Base-by-base conservation (phyloP, 30 jellyfish, hydroid and myxozoan species). In the Hydractinia echinata region DNA sequence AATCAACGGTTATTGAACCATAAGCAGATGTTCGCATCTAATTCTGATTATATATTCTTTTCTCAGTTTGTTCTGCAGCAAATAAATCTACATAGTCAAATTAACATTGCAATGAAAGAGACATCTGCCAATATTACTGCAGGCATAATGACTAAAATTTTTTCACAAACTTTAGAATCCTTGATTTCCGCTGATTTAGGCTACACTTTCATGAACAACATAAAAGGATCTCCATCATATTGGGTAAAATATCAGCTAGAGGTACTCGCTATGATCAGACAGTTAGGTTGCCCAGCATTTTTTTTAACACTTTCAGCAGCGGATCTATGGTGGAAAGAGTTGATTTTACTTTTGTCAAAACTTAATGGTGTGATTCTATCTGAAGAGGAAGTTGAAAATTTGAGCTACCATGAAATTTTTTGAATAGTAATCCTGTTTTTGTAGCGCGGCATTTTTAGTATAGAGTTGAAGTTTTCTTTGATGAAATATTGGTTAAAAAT, bases 241-340 rank as follows among this genome's bases (percentile, higher is more conserved):
- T 70, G 80, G 80, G 49, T 6, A 16, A 44, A 51, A 18, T 70
- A 18, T 51, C 67, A 5, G 14, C 66, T 18, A 5, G 84, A 70
- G 14, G 80, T 70, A 5, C 58, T 70, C 14, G 80, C 80, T 5
- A 70, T 70, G 68, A 56, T 70, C 14, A 70, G 14, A 70, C 80
- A 70, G 58, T 56, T 70, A 18, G 68, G 80, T 4, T 49, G 58
- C 7, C 80, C 80, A 5, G 49, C 67, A 4, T 18, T 70, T 49
- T 70, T 70, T 51, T 18, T 18, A 70, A 70, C 80, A 21, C 66
- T 18, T 4, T 5, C 58, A 4, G 21, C 5, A 14, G 80, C 67
- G 21, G 80, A 7, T 70, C 51, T 70, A 6, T 4, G 80, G 5
- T 70, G 80, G 80, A 18, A 70, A 4, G 80, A 70, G 68, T 8